Conservation (phyloP, 2,888 invertebrate species). For the Cheilosia vulpina region DNA sequence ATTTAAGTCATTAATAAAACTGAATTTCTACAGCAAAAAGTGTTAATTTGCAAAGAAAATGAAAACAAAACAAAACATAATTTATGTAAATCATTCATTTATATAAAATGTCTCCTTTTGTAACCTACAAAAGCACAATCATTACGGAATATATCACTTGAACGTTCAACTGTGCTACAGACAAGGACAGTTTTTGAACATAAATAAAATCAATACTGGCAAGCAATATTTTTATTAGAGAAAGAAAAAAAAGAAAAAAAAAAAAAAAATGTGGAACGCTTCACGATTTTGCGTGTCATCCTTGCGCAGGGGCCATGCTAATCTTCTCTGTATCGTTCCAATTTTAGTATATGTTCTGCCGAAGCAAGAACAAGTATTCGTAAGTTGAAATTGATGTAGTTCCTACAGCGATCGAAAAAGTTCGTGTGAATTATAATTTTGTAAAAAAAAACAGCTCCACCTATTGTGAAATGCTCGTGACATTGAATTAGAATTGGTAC, state of each 20-base stretch:
- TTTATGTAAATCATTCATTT: neutral
- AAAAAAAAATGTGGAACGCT: conserved; percentile 86
- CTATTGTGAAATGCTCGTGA: no score
- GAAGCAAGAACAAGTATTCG: conserved; percentile 86
- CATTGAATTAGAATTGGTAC: no score
- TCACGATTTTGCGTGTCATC: conserved; percentile 97
- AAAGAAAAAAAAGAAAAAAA: neutral
- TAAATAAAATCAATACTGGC: neutral
- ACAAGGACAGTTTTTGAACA: conserved; percentile 6
- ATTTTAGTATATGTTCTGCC: conserved; percentile 93
- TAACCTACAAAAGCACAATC: conserved; percentile 46
- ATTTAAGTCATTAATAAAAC: conserved; percentile 1
- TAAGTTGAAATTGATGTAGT: neutral
- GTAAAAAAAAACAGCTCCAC: no score
- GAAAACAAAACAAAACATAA: conserved; percentile 13
- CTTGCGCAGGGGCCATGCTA: conserved; percentile 96
- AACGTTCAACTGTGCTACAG: neutral
- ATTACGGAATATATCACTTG: neutral
- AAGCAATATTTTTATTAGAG: neutral
- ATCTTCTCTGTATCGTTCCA: conserved; percentile 97
- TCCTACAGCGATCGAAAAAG: neutral
- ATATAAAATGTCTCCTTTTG: conserved; percentile 67
- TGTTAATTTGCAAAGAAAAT: conserved; percentile 11
- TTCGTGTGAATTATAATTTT: neutral
- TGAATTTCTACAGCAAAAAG: neutral